A percentile compares a stretch with the other conserved stretches of the same genome.
Evolutionary conservation across 64 coral and sea anemone species (phyloP).

Genomic region (Montipora capricornis): DNA sequence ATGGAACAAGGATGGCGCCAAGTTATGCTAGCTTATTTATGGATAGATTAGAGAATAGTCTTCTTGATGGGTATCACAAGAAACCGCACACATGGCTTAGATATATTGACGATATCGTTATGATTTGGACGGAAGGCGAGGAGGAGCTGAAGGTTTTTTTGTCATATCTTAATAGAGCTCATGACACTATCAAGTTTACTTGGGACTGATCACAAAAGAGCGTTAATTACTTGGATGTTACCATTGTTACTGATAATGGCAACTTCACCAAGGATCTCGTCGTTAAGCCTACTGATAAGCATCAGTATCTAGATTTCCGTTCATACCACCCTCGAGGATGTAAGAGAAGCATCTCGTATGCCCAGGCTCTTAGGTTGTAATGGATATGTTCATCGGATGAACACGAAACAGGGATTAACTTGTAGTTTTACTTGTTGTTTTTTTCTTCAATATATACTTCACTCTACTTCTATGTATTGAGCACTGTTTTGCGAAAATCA

Average conservation of each 20-base stretch:
- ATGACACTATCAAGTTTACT: constrained; percentile 2
- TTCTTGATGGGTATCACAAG: neutral
- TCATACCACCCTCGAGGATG: neutral
- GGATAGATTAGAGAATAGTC: neutral
- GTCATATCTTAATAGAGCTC: constrained; percentile 14
- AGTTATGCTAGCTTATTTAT: constrained; percentile 18
- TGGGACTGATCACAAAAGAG: neutral
- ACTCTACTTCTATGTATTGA: too few species aligned
- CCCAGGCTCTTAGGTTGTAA: neutral
- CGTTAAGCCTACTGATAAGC: constrained; percentile 7
- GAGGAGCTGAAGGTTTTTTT: constrained; percentile 20
- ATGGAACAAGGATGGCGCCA: constrained; percentile 25
- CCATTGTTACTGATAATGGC: constrained; percentile 33
- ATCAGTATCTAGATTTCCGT: constrained; percentile 9
- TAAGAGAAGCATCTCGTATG: constrained; percentile 43
- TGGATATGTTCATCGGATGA: constrained; percentile 50
- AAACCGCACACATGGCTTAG: constrained; percentile 17
- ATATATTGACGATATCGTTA: neutral
- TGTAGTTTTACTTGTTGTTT: too few species aligned
- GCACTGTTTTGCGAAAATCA: too few species aligned
- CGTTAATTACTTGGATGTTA: constrained; percentile 36
- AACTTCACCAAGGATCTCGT: neutral
- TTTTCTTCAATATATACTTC: too few species aligned
- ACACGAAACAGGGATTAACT: neutral
- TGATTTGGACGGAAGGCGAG: neutral